A percentile compares a stretch with the other conserved stretches of the same genome.
Conservation (phyloP, 2,797 vertebrate species). For the Pseudomugil tenellus region DNA sequence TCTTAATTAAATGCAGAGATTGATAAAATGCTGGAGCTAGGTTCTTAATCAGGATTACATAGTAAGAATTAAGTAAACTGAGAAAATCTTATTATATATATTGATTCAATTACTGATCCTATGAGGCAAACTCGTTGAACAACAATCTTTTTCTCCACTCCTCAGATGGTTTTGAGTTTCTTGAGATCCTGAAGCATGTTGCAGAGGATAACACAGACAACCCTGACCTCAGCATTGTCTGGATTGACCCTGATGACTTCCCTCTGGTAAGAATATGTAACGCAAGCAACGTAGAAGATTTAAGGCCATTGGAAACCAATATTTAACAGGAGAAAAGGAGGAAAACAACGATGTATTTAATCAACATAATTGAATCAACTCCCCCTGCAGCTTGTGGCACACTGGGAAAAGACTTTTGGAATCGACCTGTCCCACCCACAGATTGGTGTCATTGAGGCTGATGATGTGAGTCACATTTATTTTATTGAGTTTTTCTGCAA, state of each 20-base stretch:
- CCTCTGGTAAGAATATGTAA: conserved; percentile 83
- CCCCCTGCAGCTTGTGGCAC: conserved; percentile 85
- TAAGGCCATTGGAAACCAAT: background rate
- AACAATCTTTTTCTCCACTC: conserved; percentile 8
- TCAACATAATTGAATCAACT: too few species aligned
- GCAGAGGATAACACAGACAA: conserved; percentile 91
- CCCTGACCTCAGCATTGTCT: conserved; percentile 91
- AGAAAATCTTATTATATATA: too few species aligned
- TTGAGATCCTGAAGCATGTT: conserved; percentile 90
- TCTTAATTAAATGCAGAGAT: too few species aligned
- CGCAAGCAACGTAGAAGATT: background rate
- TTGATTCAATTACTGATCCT: too few species aligned
- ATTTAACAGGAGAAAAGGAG: background rate
- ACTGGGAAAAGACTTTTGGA: conserved; percentile 92
- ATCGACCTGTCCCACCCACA: conserved; percentile 91
- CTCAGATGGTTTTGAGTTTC: conserved; percentile 91
- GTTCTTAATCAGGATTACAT: too few species aligned
- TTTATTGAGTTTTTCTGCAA: background rate
- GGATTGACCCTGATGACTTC: conserved; percentile 95
- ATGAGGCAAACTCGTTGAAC: background rate
- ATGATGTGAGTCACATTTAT: conserved; percentile 85
- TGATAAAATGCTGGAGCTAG: too few species aligned
- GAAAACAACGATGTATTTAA: background rate
- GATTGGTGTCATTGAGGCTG: conserved; percentile 90
- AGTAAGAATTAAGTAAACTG: too few species aligned